Conservation (phyloP, 2,113 vertebrate genomes). For the Perognathus longimembris region DNA sequence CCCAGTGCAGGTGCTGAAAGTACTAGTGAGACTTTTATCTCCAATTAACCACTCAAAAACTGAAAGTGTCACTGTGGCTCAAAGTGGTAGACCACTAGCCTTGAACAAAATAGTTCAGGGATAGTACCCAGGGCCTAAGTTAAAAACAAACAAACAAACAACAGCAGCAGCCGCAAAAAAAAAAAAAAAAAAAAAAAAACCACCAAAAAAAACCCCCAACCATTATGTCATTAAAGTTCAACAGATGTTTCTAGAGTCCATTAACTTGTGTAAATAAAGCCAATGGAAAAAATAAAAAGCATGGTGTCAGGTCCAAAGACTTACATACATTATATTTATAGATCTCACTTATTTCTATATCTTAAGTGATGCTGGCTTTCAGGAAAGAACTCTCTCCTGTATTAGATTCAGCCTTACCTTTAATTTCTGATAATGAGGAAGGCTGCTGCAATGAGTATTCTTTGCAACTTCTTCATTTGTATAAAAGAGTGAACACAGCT, state of each 20-base stretch:
- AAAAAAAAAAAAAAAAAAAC: no score
- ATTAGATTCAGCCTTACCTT: conserved; percentile 90
- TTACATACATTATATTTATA: conserved; percentile 45
- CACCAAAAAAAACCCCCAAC: no score
- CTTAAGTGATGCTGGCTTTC: conserved; percentile 59
- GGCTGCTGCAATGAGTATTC: conserved; percentile 97
- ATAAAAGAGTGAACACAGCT: conserved; percentile 98
- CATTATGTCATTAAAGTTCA: neutral
- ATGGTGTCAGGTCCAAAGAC: conserved; percentile 12
- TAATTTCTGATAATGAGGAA: conserved; percentile 96
- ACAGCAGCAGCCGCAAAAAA: no score
- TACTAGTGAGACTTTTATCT: no score
- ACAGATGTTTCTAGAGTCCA: conserved; percentile 23
- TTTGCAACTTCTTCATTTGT: conserved; percentile 97
- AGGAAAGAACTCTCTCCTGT: conserved; percentile 57
- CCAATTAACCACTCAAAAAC: no score
- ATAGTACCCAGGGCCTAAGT: no score
- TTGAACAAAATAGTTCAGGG: no score
- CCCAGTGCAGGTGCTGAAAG: no score
- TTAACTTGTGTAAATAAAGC: conserved; percentile 36
- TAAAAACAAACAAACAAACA: no score
- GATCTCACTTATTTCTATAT: conserved; percentile 21
- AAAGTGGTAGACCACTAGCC: no score
- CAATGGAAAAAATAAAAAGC: conserved; percentile 26
- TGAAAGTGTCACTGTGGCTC: no score